Evolutionary conservation across 1,140 invertebrate species (phyloP).

Genomic region (Saccostrea cuccullata): DNA sequence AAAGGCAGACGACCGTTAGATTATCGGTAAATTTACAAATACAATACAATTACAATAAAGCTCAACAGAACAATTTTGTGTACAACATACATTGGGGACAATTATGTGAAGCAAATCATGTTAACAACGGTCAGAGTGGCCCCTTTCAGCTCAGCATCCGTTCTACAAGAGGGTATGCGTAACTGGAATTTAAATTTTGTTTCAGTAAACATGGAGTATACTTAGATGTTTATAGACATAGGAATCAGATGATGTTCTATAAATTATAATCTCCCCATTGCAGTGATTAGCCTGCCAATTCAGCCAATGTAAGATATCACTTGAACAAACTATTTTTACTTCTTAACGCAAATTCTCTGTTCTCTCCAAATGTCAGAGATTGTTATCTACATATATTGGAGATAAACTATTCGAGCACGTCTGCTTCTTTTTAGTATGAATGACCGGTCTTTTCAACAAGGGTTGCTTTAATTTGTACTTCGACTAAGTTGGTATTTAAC

Average conservation of each 20-base stretch:
- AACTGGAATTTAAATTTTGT: background rate
- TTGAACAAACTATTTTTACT: background rate
- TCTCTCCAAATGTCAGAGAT: constrained; percentile 29
- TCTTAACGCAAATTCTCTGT: constrained; percentile 22
- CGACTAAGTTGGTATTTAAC: background rate
- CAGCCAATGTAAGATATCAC: constrained; percentile 5
- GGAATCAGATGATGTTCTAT: background rate
- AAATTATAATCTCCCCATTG: background rate
- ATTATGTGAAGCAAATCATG: background rate
- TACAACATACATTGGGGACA: background rate
- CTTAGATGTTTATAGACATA: background rate
- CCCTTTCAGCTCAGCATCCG: background rate
- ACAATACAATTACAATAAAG: background rate
- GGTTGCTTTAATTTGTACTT: background rate
- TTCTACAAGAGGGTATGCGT: background rate
- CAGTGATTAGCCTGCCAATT: background rate
- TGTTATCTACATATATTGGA: background rate
- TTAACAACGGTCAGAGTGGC: background rate
- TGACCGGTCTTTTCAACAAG: background rate
- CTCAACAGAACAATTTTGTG: background rate
- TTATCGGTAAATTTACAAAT: too few species aligned
- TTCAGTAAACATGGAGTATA: background rate
- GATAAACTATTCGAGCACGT: background rate
- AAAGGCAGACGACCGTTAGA: too few species aligned
- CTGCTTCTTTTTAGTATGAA: background rate